phyloP scores from a whole-genome alignment of 2,797 vertebrate genomes.

The Coregonus suidteri region DNA sequence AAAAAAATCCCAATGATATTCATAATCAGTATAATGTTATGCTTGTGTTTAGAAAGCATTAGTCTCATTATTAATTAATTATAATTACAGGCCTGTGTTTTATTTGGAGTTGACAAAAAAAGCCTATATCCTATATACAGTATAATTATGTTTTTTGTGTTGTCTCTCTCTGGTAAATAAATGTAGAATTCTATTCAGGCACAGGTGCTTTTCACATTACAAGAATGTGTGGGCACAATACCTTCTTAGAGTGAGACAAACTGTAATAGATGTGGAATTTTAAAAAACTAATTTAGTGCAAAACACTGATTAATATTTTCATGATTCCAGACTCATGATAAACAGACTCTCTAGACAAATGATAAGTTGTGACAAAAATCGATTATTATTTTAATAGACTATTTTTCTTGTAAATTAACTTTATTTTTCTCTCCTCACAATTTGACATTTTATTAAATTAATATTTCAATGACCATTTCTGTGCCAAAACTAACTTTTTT shows the following conservation, averaged over 20 bases:
- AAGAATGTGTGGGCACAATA: background rate
- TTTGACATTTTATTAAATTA: background rate
- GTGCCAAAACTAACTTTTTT: background rate
- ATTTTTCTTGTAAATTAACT: background rate
- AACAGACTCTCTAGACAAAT: no score
- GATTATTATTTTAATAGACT: background rate
- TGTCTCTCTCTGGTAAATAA: background rate
- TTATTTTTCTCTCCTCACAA: background rate
- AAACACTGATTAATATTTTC: background rate
- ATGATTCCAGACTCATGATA: background rate
- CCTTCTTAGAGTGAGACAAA: background rate
- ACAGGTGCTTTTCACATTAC: background rate
- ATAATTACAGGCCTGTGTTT: background rate
- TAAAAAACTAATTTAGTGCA: background rate
- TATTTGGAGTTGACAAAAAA: background rate
- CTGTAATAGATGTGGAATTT: background rate
- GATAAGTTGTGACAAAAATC: background rate
- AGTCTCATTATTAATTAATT: background rate
- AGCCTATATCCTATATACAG: background rate
- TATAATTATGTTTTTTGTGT: background rate
- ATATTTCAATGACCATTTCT: background rate
- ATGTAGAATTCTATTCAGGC: background rate
- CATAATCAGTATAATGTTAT: background rate
- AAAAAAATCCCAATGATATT: background rate
- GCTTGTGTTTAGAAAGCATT: background rate